Conservation (phyloP, 2,797 vertebrate genomes). For the Rhinogobio ventralis region DNA sequence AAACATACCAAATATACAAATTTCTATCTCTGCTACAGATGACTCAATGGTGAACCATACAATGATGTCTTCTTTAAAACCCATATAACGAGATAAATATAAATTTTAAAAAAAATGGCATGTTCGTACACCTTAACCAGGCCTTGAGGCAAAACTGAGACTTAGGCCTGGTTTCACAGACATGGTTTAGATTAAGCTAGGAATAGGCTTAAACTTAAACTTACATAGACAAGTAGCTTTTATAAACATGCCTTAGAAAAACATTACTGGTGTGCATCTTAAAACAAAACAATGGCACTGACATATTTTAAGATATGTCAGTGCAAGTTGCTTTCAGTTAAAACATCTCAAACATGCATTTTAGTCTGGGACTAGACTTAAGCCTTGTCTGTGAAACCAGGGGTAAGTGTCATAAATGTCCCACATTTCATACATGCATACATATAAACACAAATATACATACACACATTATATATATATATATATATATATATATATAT, state of each 20-base stretch:
- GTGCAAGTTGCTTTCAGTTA: not conserved
- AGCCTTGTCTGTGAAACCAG: not conserved
- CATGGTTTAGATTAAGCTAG: not conserved
- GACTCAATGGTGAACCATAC: too few species aligned
- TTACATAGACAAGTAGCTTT: not conserved
- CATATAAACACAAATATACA: too few species aligned
- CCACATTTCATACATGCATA: too few species aligned
- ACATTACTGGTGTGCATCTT: not conserved
- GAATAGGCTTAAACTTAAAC: not conserved
- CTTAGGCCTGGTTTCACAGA: not conserved
- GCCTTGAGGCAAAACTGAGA: not conserved
- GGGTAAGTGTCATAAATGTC: too few species aligned
- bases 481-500: not conserved
- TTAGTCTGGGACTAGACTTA: not conserved
- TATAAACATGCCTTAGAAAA: not conserved
- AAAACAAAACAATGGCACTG: too few species aligned
- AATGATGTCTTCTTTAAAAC: not conserved
- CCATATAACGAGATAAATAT: not conserved
- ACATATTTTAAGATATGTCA: not conserved
- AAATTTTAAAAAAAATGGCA: too few species aligned
- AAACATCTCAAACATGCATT: not conserved
- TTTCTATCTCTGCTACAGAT: not conserved
- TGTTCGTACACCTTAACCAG: too few species aligned
- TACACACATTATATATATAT: too few species aligned
- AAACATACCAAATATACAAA: not conserved